Evolutionary conservation across 1,140 invertebrate species (phyloP).

Genomic region (Atta colombica): DNA sequence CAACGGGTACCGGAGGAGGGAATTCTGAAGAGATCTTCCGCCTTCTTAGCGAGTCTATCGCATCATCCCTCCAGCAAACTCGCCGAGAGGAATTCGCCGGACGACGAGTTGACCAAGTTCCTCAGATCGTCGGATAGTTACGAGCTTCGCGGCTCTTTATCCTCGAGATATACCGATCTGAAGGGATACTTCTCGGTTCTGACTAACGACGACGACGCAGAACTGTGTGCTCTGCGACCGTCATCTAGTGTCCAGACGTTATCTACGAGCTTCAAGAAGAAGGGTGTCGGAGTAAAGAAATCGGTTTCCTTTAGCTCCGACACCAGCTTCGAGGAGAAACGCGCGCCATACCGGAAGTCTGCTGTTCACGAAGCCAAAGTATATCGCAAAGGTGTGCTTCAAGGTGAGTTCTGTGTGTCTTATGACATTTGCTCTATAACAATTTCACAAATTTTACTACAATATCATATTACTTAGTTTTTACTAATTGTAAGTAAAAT

Average conservation of each 20-base stretch:
- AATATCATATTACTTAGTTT: too few relatives aligned
- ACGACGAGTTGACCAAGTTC: not conserved
- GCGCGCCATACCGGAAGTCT: conserved; percentile 66
- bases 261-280: conserved; percentile 72
- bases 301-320: conserved; percentile 84
- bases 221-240: conserved; percentile 46
- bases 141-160: not conserved
- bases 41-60: conserved; percentile 74
- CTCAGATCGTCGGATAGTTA: conserved; percentile 13
- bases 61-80: conserved; percentile 61
- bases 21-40: conserved; percentile 78
- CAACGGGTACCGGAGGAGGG: conserved; percentile 63
- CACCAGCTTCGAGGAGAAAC: conserved; percentile 81
- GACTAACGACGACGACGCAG: conserved; percentile 18
- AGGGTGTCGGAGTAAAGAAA: conserved; percentile 77
- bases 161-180: conserved; percentile 7
- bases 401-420: conserved; percentile 73
- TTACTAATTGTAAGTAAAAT: too few relatives aligned
- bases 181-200: conserved; percentile 49
- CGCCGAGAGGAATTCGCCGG: conserved; percentile 9
- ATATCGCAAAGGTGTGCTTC: conserved; percentile 82
- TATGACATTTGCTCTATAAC: not conserved
- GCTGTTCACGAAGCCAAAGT: conserved; percentile 84
- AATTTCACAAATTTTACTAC: not conserved
- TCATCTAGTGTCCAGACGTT: conserved; percentile 72